A percentile compares a stretch with the other conserved stretches of the same genome.
Evolutionary conservation across 2,113 vertebrate species (phyloP).

Genomic region (Sinocyclocheilus maitianheensis): DNA sequence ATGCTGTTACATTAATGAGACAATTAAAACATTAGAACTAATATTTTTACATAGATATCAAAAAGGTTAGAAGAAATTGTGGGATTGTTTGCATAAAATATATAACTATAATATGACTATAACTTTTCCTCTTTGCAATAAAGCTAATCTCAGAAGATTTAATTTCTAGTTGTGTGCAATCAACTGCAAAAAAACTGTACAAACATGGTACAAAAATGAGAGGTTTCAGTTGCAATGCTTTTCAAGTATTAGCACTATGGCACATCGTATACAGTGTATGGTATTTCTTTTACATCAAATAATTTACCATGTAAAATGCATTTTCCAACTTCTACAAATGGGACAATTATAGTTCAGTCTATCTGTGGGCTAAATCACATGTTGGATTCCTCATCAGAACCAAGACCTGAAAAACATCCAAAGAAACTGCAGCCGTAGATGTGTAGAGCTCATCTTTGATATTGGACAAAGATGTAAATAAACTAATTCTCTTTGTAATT

Average conservation of each 20-base stretch:
- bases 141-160: not conserved
- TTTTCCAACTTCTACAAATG: not conserved
- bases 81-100: not conserved
- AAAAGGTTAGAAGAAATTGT: no score
- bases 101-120: not conserved
- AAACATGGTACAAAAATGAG: constrained; percentile 30
- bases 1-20: not conserved
- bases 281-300: not conserved
- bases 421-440: not conserved
- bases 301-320: not conserved
- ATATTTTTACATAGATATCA: not conserved
- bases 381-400: not conserved
- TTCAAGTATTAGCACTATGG: constrained; percentile 16
- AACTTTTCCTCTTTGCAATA: not conserved
- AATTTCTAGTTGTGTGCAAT: not conserved
- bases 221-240: not conserved
- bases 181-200: constrained; percentile 6
- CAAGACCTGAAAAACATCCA: not conserved
- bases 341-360: not conserved
- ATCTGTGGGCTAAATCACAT: not conserved
- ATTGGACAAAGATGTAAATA: not conserved
- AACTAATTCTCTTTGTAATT: not conserved
- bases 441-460: not conserved
- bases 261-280: not conserved
- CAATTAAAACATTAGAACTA: not conserved